These are phyloP conservation scores for Pseudomyrmex pallidus DNA, from an alignment of 1,140 invertebrate genomes.

Conservation along the genomic window DNA sequence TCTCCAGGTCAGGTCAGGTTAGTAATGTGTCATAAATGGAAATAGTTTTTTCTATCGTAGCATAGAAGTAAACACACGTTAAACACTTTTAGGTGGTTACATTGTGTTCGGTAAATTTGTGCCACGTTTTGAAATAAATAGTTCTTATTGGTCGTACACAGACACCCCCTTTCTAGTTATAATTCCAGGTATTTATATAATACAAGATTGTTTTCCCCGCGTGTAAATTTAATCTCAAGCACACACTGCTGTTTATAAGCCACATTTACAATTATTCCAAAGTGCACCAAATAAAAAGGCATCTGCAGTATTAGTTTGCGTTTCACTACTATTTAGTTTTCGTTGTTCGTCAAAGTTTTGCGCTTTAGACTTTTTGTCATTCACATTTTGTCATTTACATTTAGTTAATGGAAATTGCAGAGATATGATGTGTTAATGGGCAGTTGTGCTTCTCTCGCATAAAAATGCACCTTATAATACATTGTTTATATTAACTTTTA, in stretches of 20 bases:
- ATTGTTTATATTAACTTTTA: slow-evolving; percentile 28
- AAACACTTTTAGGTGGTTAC: slow-evolving; percentile 52
- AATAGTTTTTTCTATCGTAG: slow-evolving; percentile 17
- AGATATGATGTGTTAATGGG: slow-evolving; percentile 5
- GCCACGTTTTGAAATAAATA: slow-evolving; percentile 65
- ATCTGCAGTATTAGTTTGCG: slow-evolving; percentile 25
- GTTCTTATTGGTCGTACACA: slow-evolving; percentile 49
- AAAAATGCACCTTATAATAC: slow-evolving; percentile 27
- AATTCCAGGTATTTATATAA: slow-evolving; percentile 62
- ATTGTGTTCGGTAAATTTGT: slow-evolving; percentile 70
- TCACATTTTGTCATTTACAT: slow-evolving; percentile 28
- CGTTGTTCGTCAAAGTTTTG: neutral
- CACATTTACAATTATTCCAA: slow-evolving; percentile 54
- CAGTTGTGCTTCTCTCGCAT: slow-evolving; percentile 11
- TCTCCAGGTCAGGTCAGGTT: slow-evolving; percentile 56
- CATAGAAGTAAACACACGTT: slow-evolving; percentile 1
- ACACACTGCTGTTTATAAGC: slow-evolving; percentile 37
- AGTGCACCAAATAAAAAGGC: slow-evolving; percentile 59
- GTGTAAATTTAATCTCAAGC: slow-evolving; percentile 59
- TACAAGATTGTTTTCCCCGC: slow-evolving; percentile 48
- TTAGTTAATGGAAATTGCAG: neutral
- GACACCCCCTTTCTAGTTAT: slow-evolving; percentile 43
- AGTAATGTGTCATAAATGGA: slow-evolving; percentile 22
- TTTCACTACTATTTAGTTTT: neutral
- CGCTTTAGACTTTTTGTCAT: slow-evolving; percentile 15